These are phyloP conservation scores for Apus apus DNA, from an alignment of 2,113 vertebrate species.

Conservation along the genomic window DNA sequence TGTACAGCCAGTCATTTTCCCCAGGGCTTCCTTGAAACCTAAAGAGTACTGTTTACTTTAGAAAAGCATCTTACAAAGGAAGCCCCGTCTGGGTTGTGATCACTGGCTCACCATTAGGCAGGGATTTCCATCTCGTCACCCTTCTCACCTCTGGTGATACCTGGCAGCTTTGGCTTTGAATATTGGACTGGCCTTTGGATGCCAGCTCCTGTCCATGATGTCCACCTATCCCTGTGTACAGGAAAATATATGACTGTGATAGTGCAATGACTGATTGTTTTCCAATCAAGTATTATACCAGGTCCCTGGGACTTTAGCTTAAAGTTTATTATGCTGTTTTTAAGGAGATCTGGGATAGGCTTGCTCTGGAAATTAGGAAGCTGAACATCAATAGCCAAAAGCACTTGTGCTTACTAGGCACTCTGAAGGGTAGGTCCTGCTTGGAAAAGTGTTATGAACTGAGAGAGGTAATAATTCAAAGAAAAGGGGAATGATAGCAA, in stretches of 20 bases:
- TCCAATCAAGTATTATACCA: background rate
- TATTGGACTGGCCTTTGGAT: background rate
- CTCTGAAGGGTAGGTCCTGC: background rate
- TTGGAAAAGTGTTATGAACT: background rate
- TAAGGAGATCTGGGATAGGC: background rate
- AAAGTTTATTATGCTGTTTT: background rate
- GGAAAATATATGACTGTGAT: background rate
- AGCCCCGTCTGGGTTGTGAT: background rate
- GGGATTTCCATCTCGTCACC: background rate
- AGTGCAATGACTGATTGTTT: background rate
- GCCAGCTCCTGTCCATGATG: background rate
- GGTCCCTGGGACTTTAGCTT: background rate
- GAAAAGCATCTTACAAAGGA: background rate
- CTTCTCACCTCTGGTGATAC: background rate
- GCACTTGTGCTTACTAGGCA: background rate
- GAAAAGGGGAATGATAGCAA: background rate
- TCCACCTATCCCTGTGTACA: background rate
- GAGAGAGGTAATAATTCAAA: background rate
- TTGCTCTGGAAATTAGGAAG: background rate
- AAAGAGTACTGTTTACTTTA: background rate
- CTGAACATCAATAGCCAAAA: background rate
- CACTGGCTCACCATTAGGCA: background rate
- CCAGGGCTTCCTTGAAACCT: background rate
- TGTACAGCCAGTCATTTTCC: background rate
- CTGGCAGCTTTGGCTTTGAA: background rate